A percentile compares a stretch with the other conserved stretches of the same genome.
Evolutionary conservation across 2,888 invertebrate species (phyloP).

Genomic region (Oligia fasciuncula): DNA sequence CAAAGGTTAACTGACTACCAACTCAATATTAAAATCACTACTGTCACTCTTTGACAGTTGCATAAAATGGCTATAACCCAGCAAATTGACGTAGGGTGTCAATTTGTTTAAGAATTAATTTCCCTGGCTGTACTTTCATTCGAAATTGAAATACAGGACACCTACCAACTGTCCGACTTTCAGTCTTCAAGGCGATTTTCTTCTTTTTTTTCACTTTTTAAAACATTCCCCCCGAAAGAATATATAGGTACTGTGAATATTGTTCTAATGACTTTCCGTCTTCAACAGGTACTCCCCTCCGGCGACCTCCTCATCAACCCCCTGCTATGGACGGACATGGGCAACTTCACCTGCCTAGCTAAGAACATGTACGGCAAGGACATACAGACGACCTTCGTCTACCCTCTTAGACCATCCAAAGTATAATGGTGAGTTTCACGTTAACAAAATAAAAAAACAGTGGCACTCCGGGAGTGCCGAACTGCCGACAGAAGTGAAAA

Average conservation of each 20-base stretch:
- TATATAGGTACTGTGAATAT: background rate
- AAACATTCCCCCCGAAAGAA: background rate
- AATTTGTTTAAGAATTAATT: background rate
- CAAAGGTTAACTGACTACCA: background rate
- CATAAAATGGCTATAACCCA: background rate
- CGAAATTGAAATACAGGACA: background rate
- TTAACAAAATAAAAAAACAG: too few relatives aligned
- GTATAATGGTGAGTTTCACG: conserved; percentile 68
- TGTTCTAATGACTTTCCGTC: background rate
- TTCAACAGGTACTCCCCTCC: conserved; percentile 90
- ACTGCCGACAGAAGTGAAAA: too few relatives aligned
- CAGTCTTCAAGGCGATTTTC: background rate
- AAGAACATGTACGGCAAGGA: conserved; percentile 92
- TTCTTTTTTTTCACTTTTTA: too few relatives aligned
- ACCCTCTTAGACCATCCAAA: conserved; percentile 87
- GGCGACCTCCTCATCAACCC: conserved; percentile 94
- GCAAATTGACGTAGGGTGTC: background rate
- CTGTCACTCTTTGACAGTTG: background rate
- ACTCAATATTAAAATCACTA: background rate
- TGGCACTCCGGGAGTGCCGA: too few relatives aligned
- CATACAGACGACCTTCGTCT: conserved; percentile 92
- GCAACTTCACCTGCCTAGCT: conserved; percentile 94
- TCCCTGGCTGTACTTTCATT: background rate
- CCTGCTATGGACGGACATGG: conserved; percentile 95
- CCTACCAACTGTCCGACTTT: background rate